A percentile compares a stretch with the other conserved stretches of the same genome.
Conservation (phyloP, 1,140 invertebrate species). For the Papilio xuthus region DNA sequence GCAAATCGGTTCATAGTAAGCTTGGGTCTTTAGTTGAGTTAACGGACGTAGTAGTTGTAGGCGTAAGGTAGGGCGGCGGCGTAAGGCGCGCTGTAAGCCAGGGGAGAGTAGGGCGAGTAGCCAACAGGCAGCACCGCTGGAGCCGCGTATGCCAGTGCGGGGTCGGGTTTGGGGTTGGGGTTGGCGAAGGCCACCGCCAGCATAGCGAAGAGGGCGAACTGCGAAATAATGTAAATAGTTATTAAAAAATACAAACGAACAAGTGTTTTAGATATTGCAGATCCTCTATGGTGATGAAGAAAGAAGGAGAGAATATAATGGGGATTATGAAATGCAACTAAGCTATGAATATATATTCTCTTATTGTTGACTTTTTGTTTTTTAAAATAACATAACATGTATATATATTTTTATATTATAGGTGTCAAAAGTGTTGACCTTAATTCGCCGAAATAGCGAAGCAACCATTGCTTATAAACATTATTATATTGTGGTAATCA, state of each 20-base stretch:
- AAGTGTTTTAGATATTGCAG: not conserved
- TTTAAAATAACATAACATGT: too few species aligned
- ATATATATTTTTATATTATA: too few species aligned
- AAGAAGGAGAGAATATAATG: too few species aligned
- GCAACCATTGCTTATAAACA: too few species aligned
- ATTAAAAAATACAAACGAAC: not conserved
- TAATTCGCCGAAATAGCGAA: too few species aligned
- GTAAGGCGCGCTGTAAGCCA: conserved; percentile 53
- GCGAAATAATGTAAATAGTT: conserved; percentile 46
- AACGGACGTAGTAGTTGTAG: conserved; percentile 66
- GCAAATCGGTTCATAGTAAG: conserved; percentile 44
- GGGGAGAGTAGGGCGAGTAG: conserved; percentile 55
- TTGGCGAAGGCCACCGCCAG: conserved; percentile 80
- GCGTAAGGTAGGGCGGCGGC: conserved; percentile 67
- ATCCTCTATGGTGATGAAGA: too few species aligned
- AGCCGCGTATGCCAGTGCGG: conserved; percentile 54
- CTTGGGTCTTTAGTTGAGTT: conserved; percentile 28
- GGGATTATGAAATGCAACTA: too few species aligned
- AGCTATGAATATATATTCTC: too few species aligned
- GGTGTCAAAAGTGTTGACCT: too few species aligned
- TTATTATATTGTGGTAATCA: too few species aligned
- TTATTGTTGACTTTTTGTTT: too few species aligned
- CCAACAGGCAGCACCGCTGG: conserved; percentile 46
- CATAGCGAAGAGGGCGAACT: conserved; percentile 78
- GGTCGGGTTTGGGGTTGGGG: conserved; percentile 70